These are phyloP conservation scores for Drosophila kanapiae DNA, from an alignment of 1,140 invertebrate species.

Conservation along the genomic window DNA sequence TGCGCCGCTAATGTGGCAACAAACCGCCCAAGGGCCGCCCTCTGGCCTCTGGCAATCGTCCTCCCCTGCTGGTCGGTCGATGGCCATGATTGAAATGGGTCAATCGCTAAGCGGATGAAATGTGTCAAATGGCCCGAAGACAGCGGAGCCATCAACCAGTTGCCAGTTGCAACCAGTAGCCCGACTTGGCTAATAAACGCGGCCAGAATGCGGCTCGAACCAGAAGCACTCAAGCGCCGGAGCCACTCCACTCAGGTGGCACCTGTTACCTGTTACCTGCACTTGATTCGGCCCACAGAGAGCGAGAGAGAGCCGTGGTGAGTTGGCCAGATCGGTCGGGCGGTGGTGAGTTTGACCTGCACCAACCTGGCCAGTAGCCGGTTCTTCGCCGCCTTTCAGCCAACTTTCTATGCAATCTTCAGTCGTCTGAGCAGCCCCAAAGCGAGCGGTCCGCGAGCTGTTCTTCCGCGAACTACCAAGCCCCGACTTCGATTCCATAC, in stretches of 20 bases:
- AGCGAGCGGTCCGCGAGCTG: constrained; percentile 47
- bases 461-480: constrained; percentile 18
- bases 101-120: constrained; percentile 67
- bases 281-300: constrained; percentile 15
- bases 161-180: constrained; percentile 53
- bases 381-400: constrained; percentile 41
- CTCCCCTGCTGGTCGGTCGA: constrained; percentile 5
- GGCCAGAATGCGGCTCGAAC: constrained; percentile 38
- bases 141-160: constrained; percentile 40
- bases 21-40: constrained; percentile 37
- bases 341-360: constrained; percentile 79
- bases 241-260: constrained; percentile 40
- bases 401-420: constrained; percentile 67
- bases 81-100: constrained; percentile 66
- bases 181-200: constrained; percentile 44
- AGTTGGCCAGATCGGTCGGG: constrained; percentile 18
- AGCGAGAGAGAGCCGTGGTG: constrained; percentile 29
- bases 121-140: constrained; percentile 75
- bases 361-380: constrained; percentile 59
- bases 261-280: constrained; percentile 47
- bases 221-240: constrained; percentile 28
- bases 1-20: constrained; percentile 64
- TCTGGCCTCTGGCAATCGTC: constrained; percentile 18
- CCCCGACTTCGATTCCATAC: neutral
- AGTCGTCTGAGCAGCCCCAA: constrained; percentile 64